A percentile compares a stretch with the other conserved stretches of the same genome.
Conservation (phyloP, 2,797 vertebrate genomes). For the Psittacula derbiana region DNA sequence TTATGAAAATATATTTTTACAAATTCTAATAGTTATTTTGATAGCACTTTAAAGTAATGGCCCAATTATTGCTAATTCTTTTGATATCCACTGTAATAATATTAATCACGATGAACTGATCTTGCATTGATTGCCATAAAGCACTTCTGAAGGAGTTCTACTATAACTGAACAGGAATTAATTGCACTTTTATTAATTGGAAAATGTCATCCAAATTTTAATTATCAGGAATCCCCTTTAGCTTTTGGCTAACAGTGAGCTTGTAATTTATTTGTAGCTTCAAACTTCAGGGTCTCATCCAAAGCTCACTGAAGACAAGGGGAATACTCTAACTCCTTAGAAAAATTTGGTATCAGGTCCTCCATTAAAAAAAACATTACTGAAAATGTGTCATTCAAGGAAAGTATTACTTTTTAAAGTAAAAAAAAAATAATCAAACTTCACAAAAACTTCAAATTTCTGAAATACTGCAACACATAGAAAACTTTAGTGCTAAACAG, state of each 20-base stretch:
- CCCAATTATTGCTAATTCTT: slow-evolving; percentile 17
- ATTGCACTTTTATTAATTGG: background rate
- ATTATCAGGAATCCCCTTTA: background rate
- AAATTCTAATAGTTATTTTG: background rate
- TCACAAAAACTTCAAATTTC: background rate
- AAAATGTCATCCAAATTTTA: slow-evolving; percentile 22
- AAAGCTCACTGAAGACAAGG: background rate
- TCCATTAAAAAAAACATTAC: background rate
- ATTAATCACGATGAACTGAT: background rate
- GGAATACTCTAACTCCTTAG: background rate
- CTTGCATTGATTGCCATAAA: background rate
- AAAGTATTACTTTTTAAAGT: background rate
- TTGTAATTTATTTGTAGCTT: background rate
- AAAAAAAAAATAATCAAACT: background rate
- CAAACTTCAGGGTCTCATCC: background rate
- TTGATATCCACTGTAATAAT: background rate
- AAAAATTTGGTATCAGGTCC: background rate
- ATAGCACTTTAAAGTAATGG: background rate
- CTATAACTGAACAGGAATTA: slow-evolving; percentile 2
- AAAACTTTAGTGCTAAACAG: background rate
- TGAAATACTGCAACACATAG: background rate
- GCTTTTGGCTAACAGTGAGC: background rate
- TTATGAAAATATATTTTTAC: background rate
- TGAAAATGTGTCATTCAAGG: background rate
- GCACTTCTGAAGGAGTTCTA: slow-evolving; percentile 2